These are phyloP conservation scores for Dorcus parallelipipedus DNA, from an alignment of 2,888 invertebrate species.

Conservation along the genomic window DNA sequence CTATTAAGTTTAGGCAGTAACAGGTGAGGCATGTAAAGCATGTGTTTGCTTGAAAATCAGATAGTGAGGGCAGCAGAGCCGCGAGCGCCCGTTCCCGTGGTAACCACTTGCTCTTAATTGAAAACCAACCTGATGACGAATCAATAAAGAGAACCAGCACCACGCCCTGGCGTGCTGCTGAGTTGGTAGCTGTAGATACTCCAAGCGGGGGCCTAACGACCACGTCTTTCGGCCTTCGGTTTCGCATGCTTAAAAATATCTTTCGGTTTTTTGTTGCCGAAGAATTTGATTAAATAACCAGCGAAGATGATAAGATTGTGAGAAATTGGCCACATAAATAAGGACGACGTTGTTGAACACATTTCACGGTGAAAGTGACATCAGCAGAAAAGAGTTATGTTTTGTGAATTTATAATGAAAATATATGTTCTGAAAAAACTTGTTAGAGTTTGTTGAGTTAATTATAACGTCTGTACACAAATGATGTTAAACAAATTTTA, in stretches of 20 bases:
- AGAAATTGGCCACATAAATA: conserved; percentile 6
- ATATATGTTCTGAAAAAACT: no score
- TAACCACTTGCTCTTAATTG: conserved; percentile 53
- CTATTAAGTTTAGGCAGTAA: conserved; percentile 16
- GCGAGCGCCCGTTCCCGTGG: conserved; percentile 45
- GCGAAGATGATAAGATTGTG: conserved; percentile 1
- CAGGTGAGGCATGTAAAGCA: conserved; percentile 33
- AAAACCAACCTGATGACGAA: conserved; percentile 53
- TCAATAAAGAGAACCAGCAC: conserved; percentile 47
- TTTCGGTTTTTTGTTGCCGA: neutral
- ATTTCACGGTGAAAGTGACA: no score
- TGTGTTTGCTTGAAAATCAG: conserved; percentile 18
- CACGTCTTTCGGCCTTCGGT: neutral
- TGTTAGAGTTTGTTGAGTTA: no score
- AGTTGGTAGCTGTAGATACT: neutral
- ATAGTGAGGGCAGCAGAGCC: conserved; percentile 24
- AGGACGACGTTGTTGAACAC: neutral
- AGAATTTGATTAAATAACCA: conserved; percentile 4
- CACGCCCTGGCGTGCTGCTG: conserved; percentile 30
- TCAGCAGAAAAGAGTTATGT: no score
- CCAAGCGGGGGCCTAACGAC: neutral
- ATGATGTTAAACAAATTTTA: no score
- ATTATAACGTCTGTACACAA: no score
- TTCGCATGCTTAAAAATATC: conserved; percentile 4
- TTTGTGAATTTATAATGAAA: no score